Percentiles rank a stretch among this genome's conserved stretches.
Conservation (phyloP, 37 sponge, comb jelly and placozoan species). For the Chondrosia reniformis region DNA sequence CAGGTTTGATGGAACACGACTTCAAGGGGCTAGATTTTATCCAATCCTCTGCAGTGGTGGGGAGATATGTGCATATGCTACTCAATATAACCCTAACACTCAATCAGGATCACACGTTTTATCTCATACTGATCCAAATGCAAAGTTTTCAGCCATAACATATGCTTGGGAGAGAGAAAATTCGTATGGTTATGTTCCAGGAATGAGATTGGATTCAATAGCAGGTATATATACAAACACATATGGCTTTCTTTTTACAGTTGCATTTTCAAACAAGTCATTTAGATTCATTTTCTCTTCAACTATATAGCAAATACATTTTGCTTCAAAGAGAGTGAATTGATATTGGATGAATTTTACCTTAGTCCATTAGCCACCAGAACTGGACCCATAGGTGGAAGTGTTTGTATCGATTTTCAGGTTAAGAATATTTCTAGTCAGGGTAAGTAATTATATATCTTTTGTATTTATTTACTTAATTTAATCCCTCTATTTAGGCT, state of each 20-base stretch:
- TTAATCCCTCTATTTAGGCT: not conserved
- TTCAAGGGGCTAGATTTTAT: not conserved
- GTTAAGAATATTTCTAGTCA: not conserved
- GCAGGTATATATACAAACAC: constrained; percentile 28
- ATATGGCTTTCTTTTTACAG: not conserved
- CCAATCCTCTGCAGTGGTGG: constrained; percentile 3
- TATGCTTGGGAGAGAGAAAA: constrained; percentile 25
- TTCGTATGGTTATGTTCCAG: constrained; percentile 37
- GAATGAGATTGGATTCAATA: constrained; percentile 34
- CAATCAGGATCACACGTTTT: not conserved
- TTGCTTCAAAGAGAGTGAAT: not conserved
- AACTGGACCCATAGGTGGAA: not conserved
- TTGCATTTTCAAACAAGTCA: not conserved
- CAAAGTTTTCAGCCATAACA: constrained; percentile 8
- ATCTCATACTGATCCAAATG: constrained; percentile 5
- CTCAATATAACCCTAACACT: not conserved
- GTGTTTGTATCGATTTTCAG: not conserved
- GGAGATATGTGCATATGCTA: constrained; percentile 17
- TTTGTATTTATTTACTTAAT: not conserved
- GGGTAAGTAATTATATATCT: not conserved
- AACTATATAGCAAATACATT: not conserved
- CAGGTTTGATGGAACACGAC: constrained; percentile 7
- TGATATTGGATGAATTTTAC: not conserved
- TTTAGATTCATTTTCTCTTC: not conserved
- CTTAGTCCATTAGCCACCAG: not conserved